A percentile compares a stretch with the other conserved stretches of the same genome.
phyloP scores from a whole-genome alignment of 1,140 invertebrate genomes.

The Eupeodes corollae region DNA sequence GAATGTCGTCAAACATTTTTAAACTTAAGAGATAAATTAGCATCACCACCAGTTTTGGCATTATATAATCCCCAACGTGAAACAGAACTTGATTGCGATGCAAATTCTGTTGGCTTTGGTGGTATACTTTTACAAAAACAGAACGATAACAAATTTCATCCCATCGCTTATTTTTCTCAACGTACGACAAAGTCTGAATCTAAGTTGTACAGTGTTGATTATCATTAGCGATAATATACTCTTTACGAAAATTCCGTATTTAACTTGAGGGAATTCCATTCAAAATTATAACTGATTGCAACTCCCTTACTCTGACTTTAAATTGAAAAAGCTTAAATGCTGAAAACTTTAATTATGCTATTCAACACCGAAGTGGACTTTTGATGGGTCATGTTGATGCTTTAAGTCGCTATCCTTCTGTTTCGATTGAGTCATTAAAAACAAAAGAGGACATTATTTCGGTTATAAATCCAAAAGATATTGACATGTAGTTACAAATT shows the following conservation, averaged over 20 bases:
- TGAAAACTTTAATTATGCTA: background rate
- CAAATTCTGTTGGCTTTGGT: constrained; percentile 7
- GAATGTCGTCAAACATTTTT: background rate
- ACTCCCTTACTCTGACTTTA: too few species aligned
- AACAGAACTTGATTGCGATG: constrained; percentile 12
- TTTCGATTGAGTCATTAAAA: background rate
- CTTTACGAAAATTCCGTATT: background rate
- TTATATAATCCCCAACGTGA: background rate
- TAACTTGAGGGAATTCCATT: background rate
- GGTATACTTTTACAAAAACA: constrained; percentile 8
- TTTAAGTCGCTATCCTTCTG: background rate
- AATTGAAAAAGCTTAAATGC: too few species aligned
- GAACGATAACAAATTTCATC: background rate
- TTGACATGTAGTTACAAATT: background rate
- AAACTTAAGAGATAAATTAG: background rate
- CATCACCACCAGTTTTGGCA: too few species aligned
- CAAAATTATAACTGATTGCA: too few species aligned
- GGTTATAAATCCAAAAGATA: background rate
- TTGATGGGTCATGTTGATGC: too few species aligned
- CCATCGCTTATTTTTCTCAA: too few species aligned
- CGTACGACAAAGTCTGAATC: background rate
- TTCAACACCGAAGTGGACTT: too few species aligned
- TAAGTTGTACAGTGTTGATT: too few species aligned
- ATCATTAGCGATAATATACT: too few species aligned
- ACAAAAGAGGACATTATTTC: background rate